These are phyloP conservation scores for Dicyrtoma fusca DNA, from an alignment of 2,888 invertebrate species.

Conservation along the genomic window DNA sequence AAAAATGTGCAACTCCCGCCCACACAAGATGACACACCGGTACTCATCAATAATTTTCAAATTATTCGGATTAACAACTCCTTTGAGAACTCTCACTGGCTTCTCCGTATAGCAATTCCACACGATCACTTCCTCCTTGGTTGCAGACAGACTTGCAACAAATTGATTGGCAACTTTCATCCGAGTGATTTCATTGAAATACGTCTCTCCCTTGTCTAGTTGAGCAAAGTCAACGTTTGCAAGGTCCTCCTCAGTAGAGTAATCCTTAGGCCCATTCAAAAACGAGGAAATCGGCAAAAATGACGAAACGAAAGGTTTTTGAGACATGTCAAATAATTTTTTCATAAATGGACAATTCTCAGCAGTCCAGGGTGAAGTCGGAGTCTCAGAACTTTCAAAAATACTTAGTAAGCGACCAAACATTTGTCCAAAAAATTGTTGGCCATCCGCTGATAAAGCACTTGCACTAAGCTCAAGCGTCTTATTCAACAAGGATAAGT, in stretches of 20 bases:
- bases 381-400: conserved; percentile 56
- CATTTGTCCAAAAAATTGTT: conserved; percentile 78
- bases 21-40: conserved; percentile 77
- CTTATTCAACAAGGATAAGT: conserved; percentile 68
- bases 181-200: conserved; percentile 68
- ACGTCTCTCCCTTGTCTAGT: conserved; percentile 55
- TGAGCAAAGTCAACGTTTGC: conserved; percentile 32
- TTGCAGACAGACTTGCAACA: conserved; percentile 75
- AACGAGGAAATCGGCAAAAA: conserved; percentile 52
- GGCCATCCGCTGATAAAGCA: conserved; percentile 77
- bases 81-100: conserved; percentile 71
- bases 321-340: conserved; percentile 47
- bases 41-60: conserved; percentile 72
- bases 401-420: conserved; percentile 61
- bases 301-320: conserved; percentile 52
- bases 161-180: conserved; percentile 71
- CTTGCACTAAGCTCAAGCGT: conserved; percentile 69
- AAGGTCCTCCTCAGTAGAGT: conserved; percentile 25
- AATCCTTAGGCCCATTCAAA: conserved; percentile 42
- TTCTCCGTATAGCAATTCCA: conserved; percentile 72
- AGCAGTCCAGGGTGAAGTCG: conserved; percentile 29
- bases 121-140: conserved; percentile 76
- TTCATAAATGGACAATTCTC: conserved; percentile 55
- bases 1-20: conserved; percentile 77
- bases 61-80: conserved; percentile 77